Conservation (phyloP, 1,140 invertebrate species). For the Halesus radiatus region DNA sequence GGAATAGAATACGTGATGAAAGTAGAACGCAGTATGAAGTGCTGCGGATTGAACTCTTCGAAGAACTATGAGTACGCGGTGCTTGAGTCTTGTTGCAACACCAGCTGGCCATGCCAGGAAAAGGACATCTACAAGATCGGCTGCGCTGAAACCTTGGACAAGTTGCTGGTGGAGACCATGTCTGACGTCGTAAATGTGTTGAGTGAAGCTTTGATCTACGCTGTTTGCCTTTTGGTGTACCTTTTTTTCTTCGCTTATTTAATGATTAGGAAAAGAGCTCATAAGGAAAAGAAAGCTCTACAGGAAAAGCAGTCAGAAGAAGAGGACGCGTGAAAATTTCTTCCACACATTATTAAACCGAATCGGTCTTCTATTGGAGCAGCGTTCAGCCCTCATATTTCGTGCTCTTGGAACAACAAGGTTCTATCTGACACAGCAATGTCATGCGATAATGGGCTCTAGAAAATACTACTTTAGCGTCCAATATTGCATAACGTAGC, state of each 20-base stretch:
- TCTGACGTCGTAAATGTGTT: neutral
- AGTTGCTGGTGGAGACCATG: neutral
- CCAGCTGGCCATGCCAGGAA: too few species aligned
- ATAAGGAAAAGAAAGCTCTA: neutral
- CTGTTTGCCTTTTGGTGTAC: neutral
- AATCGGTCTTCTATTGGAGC: too few species aligned
- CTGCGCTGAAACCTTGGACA: neutral
- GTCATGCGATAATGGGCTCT: too few species aligned
- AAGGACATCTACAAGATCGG: neutral
- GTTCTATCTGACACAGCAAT: too few species aligned
- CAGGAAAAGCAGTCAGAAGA: neutral
- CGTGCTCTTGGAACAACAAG: too few species aligned
- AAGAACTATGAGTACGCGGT: neutral
- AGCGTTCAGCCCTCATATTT: too few species aligned
- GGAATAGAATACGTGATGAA: neutral
- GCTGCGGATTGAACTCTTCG: neutral
- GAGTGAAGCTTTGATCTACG: neutral
- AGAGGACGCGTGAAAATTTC: neutral
- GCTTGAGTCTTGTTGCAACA: neutral
- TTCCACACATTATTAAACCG: too few species aligned
- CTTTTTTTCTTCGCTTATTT: neutral
- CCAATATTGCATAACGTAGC: too few species aligned
- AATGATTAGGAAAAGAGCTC: neutral
- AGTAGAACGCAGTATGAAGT: neutral
- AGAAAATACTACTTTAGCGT: too few species aligned